Percentiles rank a stretch among this genome's conserved stretches.
Conservation (phyloP, 2,113 vertebrate species). For the Craseonycteris thonglongyai region DNA sequence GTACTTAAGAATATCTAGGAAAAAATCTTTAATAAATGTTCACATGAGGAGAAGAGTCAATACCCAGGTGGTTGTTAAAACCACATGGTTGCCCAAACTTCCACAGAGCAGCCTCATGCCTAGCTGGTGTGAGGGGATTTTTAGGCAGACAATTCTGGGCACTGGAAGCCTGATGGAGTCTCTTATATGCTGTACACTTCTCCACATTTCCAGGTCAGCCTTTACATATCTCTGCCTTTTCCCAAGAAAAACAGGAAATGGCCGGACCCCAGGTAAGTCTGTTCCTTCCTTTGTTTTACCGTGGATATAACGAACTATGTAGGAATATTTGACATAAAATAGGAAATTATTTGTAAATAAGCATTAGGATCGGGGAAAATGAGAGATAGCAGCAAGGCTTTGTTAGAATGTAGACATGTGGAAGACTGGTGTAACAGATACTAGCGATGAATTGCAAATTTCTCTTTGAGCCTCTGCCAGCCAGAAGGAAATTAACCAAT, state of each 20-base stretch:
- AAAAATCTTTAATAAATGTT: not conserved
- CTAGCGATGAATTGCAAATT: not conserved
- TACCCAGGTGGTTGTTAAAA: slow-evolving; percentile 14
- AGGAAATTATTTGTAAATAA: slow-evolving; percentile 40
- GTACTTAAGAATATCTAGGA: not conserved
- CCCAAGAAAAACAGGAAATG: slow-evolving; percentile 57
- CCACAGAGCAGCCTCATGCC: not conserved
- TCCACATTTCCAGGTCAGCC: slow-evolving; percentile 33
- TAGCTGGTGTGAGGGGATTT: not conserved
- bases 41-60: not conserved
- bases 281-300: not conserved
- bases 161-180: not conserved
- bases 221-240: slow-evolving; percentile 27
- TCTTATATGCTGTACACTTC: slow-evolving; percentile 24
- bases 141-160: slow-evolving; percentile 3
- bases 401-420: not conserved
- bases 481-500: not conserved
- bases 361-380: not conserved
- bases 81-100: not conserved
- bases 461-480: slow-evolving; percentile 10
- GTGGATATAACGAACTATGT: not conserved
- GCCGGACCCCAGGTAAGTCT: slow-evolving; percentile 52
- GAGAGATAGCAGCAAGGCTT: not conserved
- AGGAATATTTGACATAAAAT: not conserved
- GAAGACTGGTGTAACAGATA: not conserved